These are phyloP conservation scores for Ormyrus nitidulus DNA, from an alignment of 2,888 invertebrate genomes.

Conservation along the genomic window DNA sequence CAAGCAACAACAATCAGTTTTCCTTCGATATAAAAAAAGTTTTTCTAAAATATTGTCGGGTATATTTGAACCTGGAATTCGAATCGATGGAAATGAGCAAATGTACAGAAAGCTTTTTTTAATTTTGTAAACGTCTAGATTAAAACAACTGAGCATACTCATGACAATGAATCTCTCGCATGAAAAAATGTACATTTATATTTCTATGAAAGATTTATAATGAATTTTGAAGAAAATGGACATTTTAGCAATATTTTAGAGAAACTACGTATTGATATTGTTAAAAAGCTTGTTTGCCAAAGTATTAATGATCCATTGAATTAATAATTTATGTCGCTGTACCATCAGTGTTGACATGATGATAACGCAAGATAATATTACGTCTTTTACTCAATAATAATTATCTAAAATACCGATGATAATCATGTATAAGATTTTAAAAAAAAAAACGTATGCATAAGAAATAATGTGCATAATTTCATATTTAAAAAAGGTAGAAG, in stretches of 20 bases:
- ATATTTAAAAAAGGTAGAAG: slow-evolving; percentile 31
- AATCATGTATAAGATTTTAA: slow-evolving; percentile 43
- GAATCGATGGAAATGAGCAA: neutral
- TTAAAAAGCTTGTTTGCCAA: slow-evolving; percentile 53
- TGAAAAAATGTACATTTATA: slow-evolving; percentile 44
- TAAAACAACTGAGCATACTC: slow-evolving; percentile 9
- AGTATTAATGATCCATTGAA: slow-evolving; percentile 39
- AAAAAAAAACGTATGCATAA: slow-evolving; percentile 34
- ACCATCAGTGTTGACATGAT: slow-evolving; percentile 16
- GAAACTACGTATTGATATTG: slow-evolving; percentile 41
- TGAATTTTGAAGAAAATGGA: slow-evolving; percentile 20
- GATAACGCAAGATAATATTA: slow-evolving; percentile 22
- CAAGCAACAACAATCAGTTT: neutral
- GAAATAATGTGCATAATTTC: slow-evolving; percentile 12
- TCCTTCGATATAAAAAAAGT: slow-evolving; percentile 9
- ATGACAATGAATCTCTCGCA: slow-evolving; percentile 28
- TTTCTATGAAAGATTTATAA: slow-evolving; percentile 51
- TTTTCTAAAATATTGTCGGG: slow-evolving; percentile 50
- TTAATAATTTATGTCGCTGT: slow-evolving; percentile 19
- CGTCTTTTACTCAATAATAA: slow-evolving; percentile 40
- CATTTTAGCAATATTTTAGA: slow-evolving; percentile 51
- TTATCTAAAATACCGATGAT: slow-evolving; percentile 46
- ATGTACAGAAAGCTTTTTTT: slow-evolving; percentile 1
- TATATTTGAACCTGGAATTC: slow-evolving; percentile 19
- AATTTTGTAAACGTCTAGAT: neutral